A percentile compares a stretch with the other conserved stretches of the same genome.
These are phyloP conservation scores for Agrochola lota DNA, from an alignment of 2,888 invertebrate genomes.

Conservation along the genomic window DNA sequence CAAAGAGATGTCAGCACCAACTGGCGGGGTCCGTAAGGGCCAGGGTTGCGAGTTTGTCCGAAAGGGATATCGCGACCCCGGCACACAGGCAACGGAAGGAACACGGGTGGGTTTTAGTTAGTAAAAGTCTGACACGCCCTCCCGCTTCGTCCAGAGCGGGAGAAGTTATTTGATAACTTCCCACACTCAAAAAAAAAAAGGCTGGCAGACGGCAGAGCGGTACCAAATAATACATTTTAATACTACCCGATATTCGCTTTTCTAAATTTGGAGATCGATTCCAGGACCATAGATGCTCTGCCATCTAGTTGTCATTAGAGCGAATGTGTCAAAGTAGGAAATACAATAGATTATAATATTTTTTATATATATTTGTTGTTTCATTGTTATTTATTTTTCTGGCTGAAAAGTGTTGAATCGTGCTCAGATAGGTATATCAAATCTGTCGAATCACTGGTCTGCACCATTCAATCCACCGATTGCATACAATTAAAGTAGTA, in stretches of 20 bases:
- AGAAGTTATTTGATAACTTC: too few species aligned
- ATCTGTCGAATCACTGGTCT: neutral
- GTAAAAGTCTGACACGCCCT: too few species aligned
- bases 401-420: neutral
- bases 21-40: too few species aligned
- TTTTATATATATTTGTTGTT: neutral
- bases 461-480: neutral
- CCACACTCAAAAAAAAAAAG: too few species aligned
- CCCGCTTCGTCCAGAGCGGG: too few species aligned
- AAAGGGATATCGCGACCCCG: too few species aligned
- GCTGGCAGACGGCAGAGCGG: too few species aligned
- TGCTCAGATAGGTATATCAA: neutral
- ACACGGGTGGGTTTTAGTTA: too few species aligned
- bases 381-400: conserved; percentile 7
- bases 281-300: neutral
- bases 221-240: neutral
- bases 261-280: neutral
- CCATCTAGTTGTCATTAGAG: neutral
- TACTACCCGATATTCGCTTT: neutral
- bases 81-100: too few species aligned
- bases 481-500: conserved; percentile 14
- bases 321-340: neutral
- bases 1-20: too few species aligned
- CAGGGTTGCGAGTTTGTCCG: too few species aligned
- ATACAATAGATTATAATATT: neutral